Conservation (phyloP, 2,113 vertebrate genomes). For the Myotis davidii region DNA sequence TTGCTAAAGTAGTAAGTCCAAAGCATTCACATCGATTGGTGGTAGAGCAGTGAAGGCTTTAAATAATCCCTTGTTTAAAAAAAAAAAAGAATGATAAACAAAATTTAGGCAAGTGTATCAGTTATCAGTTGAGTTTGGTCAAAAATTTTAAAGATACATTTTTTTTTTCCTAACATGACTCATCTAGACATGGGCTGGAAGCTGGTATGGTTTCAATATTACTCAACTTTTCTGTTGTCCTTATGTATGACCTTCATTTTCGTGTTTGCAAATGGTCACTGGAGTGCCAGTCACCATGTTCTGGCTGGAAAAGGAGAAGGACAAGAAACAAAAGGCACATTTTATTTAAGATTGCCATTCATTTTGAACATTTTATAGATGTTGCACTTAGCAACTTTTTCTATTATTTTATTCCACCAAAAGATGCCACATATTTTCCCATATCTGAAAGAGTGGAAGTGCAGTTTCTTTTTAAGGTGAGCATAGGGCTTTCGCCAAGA, state of each 20-base stretch:
- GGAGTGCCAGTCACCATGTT: neutral
- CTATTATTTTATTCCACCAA: neutral
- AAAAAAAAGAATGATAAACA: neutral
- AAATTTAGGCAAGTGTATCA: neutral
- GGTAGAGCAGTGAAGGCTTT: neutral
- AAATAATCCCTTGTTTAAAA: neutral
- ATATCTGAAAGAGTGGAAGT: neutral
- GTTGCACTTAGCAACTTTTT: neutral
- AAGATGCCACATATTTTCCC: neutral
- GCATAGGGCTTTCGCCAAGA: neutral
- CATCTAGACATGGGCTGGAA: neutral
- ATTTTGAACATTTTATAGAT: neutral
- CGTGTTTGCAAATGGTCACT: neutral
- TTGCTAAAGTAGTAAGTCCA: neutral
- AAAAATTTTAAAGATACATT: neutral
- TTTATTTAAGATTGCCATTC: neutral
- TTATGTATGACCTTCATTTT: neutral
- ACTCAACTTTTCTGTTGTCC: neutral
- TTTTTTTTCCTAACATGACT: neutral
- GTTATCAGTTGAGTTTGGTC: neutral
- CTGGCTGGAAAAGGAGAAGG: neutral
- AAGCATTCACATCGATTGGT: neutral
- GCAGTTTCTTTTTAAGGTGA: neutral
- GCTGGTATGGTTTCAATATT: neutral
- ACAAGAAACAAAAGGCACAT: neutral